Conservation (phyloP, 2,888 invertebrate genomes). For the Pimpla rufipes region DNA sequence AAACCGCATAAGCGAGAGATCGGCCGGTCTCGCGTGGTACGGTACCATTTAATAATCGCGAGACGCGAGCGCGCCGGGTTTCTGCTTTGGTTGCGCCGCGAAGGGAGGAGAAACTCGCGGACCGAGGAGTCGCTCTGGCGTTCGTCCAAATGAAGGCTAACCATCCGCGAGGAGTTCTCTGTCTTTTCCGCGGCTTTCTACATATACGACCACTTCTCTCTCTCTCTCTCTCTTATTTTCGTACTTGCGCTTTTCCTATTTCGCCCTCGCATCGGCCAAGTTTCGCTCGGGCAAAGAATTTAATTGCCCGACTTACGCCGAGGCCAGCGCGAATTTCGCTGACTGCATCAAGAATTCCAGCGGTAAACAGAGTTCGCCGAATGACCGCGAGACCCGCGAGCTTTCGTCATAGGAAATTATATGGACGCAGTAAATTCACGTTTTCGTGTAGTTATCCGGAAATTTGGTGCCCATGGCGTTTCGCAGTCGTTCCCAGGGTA, state of each 20-base stretch:
- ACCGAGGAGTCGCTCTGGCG: constrained; percentile 34
- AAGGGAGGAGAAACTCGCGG: not conserved
- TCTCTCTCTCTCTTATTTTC: not conserved
- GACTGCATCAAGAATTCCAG: not conserved
- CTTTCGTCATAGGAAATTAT: constrained; percentile 7
- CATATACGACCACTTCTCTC: not conserved
- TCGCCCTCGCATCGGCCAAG: constrained; percentile 9
- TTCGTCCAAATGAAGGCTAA: constrained; percentile 62
- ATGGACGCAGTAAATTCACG: too few relatives aligned
- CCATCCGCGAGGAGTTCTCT: constrained; percentile 56
- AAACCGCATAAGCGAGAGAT: constrained; percentile 43
- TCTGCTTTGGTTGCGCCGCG: not conserved
- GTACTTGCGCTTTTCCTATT: constrained; percentile 12
- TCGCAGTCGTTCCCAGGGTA: too few relatives aligned
- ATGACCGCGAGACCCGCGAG: not conserved
- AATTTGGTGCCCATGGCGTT: too few relatives aligned
- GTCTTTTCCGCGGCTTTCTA: constrained; percentile 5
- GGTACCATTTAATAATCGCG: constrained; percentile 70
- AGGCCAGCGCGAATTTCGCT: constrained; percentile 5
- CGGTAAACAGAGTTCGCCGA: constrained; percentile 31
- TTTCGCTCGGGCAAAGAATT: constrained; percentile 31
- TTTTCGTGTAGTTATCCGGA: too few relatives aligned
- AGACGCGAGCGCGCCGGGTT: not conserved
- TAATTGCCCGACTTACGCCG: constrained; percentile 42
- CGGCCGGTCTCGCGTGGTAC: constrained; percentile 63